These are phyloP conservation scores for Protodeltote pygarga DNA, from an alignment of 2,888 invertebrate genomes.

Conservation along the genomic window DNA sequence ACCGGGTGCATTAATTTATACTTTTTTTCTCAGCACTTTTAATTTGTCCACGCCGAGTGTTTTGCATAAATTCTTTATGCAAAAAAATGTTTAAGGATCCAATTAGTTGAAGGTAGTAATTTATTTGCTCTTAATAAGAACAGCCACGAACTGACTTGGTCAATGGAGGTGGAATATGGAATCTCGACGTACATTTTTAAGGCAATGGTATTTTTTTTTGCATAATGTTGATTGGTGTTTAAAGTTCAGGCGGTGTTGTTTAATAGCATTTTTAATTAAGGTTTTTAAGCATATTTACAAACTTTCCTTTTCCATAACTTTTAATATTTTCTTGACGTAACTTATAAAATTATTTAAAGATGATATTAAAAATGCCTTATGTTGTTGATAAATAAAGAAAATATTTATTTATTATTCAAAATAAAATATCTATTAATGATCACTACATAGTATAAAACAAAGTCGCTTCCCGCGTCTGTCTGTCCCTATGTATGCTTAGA, in stretches of 20 bases:
- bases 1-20: constrained; percentile 84
- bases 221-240: constrained; percentile 13
- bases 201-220: constrained; percentile 21
- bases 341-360: too few relatives aligned
- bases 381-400: too few relatives aligned
- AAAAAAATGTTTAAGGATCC: constrained; percentile 69
- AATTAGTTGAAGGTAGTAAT: constrained; percentile 80
- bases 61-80: constrained; percentile 82
- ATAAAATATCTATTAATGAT: too few relatives aligned
- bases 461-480: too few relatives aligned
- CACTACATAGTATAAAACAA: too few relatives aligned
- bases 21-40: constrained; percentile 76
- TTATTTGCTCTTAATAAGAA: constrained; percentile 79
- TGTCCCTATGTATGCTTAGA: too few relatives aligned
- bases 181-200: constrained; percentile 31
- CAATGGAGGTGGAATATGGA: constrained; percentile 45
- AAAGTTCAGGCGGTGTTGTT: not conserved
- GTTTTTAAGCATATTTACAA: too few relatives aligned
- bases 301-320: too few relatives aligned
- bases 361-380: too few relatives aligned
- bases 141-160: constrained; percentile 56
- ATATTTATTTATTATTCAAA: too few relatives aligned
- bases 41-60: constrained; percentile 81
- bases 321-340: too few relatives aligned
- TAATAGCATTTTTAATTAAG: too few relatives aligned